Base-by-base conservation (phyloP, 2,888 invertebrate species). In the Caenorhabditis panamensis region DNA sequence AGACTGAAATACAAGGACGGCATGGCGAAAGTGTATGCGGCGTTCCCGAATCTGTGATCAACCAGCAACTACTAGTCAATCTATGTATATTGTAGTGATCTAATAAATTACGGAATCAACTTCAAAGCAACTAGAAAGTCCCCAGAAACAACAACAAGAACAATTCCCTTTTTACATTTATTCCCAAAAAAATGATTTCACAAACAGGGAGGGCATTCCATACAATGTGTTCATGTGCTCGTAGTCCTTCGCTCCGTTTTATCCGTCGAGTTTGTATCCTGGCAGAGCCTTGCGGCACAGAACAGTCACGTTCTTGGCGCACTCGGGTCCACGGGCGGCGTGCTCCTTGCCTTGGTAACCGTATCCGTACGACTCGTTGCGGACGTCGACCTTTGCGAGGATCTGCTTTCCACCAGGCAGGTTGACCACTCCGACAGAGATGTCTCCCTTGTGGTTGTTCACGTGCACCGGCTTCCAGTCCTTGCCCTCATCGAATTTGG, bases 1-100 rank as follows among this genome's bases (percentile, higher is more conserved):
- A 77, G 89, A 20, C 64, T 82, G 62, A 88, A 88, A 77, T 89
- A 88, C 82, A 84, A 82, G 76, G 75, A 82, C 24, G 82, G 77
- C 9, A 88, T 89, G 82, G 79, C 79, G 1, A 79, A 80, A 41
- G 73, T 89, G 47, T 89, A 89, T 76, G 84, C 80, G 31, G 62
- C 67, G 22, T 77, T 82, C 63, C 82, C 84, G 20, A 77, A 76
- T 58, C 44, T 82, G 31, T 75, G 75, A 72, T 24, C 28, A 28
- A 53, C 53, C 26, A 20, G 5, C 31, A 11, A 13, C 9, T 2
- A 16, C 41, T 37, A 20, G 20, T 4, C 41, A 56, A 41, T 69
- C 53, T 49, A 36, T 68, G 68, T 59, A 59, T 68, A 49, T 68
- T 59, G 22, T 68, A 59, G 68, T 54, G 62, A 41, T 41, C 36